Evolutionary conservation across 2,113 vertebrate genomes (phyloP).

Genomic region (Phalacrocorax brasilianus): DNA sequence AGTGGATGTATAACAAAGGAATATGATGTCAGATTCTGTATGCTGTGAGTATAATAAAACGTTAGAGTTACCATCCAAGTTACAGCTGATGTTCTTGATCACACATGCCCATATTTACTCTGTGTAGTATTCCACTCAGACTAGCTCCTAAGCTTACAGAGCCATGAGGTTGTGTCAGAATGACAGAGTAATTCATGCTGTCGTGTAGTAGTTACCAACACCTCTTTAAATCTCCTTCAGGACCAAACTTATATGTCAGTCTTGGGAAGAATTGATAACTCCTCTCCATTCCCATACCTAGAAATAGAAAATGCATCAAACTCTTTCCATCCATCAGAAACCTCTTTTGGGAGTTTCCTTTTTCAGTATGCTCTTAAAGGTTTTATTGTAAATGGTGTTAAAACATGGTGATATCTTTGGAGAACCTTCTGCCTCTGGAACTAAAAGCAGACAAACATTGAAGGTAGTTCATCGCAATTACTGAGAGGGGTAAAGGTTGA

Average conservation of each 20-base stretch:
- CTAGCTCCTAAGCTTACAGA: background rate
- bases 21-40: background rate
- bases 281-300: background rate
- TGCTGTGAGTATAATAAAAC: background rate
- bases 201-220: background rate
- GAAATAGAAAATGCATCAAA: constrained; percentile 31
- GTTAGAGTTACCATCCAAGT: background rate
- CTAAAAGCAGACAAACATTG: background rate
- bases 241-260: background rate
- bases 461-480: background rate
- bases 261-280: background rate
- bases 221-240: constrained; percentile 4
- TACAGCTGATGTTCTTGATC: background rate
- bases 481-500: background rate
- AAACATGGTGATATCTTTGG: background rate
- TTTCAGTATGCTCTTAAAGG: constrained; percentile 9
- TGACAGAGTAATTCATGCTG: background rate
- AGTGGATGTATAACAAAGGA: background rate
- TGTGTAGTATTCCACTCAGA: background rate
- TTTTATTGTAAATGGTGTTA: constrained; percentile 34
- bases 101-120: background rate
- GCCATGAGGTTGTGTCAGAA: background rate
- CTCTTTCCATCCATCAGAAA: constrained; percentile 1
- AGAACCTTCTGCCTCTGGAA: background rate
- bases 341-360: constrained; percentile 15